These are phyloP conservation scores for Ophiodon elongatus DNA, from an alignment of 2,113 vertebrate species.

Conservation along the genomic window DNA sequence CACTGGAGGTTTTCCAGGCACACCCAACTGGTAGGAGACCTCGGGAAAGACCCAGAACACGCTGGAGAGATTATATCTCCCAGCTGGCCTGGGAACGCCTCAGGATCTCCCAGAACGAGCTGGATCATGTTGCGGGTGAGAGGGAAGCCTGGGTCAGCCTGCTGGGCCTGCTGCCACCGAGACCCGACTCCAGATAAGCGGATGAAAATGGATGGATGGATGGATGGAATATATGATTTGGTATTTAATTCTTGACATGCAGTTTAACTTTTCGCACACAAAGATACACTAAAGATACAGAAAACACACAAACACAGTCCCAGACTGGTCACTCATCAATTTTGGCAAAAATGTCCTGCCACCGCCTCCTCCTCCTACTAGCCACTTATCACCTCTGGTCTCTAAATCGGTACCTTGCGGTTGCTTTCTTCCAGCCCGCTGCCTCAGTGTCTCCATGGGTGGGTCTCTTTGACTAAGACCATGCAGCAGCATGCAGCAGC, in stretches of 20 bases:
- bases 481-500: conserved; percentile 63
- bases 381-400: conserved; percentile 58
- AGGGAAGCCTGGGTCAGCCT: too few species aligned
- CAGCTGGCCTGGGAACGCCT: too few species aligned
- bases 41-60: too few species aligned
- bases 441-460: conserved; percentile 61
- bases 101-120: too few species aligned
- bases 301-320: background rate
- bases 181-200: too few species aligned
- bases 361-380: background rate
- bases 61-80: too few species aligned
- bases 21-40: too few species aligned
- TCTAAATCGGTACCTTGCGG: conserved; percentile 60
- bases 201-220: too few species aligned
- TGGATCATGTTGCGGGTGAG: too few species aligned
- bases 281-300: background rate
- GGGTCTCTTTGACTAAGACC: conserved; percentile 70
- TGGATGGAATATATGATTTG: background rate
- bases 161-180: too few species aligned
- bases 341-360: conserved; percentile 23
- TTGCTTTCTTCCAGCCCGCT: conserved; percentile 48
- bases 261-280: background rate
- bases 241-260: background rate
- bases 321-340: background rate
- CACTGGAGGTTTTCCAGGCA: too few species aligned